Conservation (phyloP, 2,888 invertebrate species). For the Argyresthia albistria region DNA sequence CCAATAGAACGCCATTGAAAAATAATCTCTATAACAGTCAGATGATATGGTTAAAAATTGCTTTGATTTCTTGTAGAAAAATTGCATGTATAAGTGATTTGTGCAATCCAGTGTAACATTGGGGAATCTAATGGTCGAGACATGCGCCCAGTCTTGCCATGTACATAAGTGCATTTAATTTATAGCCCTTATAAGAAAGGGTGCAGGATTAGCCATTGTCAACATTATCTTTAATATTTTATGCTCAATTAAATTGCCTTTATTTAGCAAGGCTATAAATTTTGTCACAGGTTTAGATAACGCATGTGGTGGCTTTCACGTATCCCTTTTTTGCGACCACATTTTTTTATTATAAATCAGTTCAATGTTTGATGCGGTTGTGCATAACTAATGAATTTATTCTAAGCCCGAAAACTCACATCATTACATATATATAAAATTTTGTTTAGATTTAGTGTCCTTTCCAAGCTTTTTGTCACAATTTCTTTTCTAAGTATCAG, state of each 20-base stretch:
- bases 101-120: conserved; percentile 45
- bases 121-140: conserved; percentile 51
- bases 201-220: conserved; percentile 53
- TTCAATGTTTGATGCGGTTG: too few species aligned
- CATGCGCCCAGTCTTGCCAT: conserved; percentile 39
- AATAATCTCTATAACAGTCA: background rate
- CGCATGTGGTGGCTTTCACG: background rate
- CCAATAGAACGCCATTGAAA: conserved; percentile 5
- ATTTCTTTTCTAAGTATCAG: too few species aligned
- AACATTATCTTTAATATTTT: conserved; percentile 62
- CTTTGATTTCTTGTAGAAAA: conserved; percentile 8
- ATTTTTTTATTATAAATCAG: too few species aligned
- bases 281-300: conserved; percentile 28
- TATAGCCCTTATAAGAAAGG: conserved; percentile 48
- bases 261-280: conserved; percentile 44
- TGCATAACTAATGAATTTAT: too few species aligned
- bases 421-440: too few species aligned
- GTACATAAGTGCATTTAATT: conserved; percentile 52
- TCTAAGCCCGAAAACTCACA: too few species aligned
- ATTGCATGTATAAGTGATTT: conserved; percentile 38
- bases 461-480: too few species aligned
- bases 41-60: background rate
- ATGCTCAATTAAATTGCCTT: conserved; percentile 45
- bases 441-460: too few species aligned
- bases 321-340: background rate